Conservation (phyloP, 2,888 invertebrate genomes). For the Drosophila basisetae region DNA sequence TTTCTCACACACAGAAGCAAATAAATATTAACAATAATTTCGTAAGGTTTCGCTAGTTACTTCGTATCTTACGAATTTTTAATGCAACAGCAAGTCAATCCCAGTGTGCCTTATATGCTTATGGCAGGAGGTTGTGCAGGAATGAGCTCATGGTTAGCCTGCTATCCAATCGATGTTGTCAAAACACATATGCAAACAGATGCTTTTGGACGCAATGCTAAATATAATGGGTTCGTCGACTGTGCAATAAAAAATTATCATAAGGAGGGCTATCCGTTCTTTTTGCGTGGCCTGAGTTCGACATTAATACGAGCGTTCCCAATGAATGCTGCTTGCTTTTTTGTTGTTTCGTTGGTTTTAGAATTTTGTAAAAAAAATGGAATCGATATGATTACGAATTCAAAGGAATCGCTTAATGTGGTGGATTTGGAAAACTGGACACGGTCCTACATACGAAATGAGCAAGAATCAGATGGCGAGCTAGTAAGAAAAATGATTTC, state of each 20-base stretch:
- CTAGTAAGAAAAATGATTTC: slow-evolving; percentile 60
- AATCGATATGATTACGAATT: slow-evolving; percentile 45
- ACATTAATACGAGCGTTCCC: slow-evolving; percentile 95
- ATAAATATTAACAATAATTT: slow-evolving; percentile 2
- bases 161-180: slow-evolving; percentile 95
- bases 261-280: slow-evolving; percentile 89
- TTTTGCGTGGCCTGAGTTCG: slow-evolving; percentile 91
- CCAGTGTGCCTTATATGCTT: slow-evolving; percentile 89
- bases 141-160: slow-evolving; percentile 92
- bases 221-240: slow-evolving; percentile 90
- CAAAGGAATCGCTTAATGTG: slow-evolving; percentile 45
- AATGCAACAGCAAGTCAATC: slow-evolving; percentile 86
- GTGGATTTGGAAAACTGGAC: slow-evolving; percentile 58
- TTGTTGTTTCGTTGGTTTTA: slow-evolving; percentile 93
- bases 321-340: slow-evolving; percentile 96
- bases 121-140: slow-evolving; percentile 95
- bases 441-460: slow-evolving; percentile 28
- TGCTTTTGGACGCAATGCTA: slow-evolving; percentile 85
- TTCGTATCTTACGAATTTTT: slow-evolving; percentile 94
- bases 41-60: slow-evolving; percentile 90
- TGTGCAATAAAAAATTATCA: slow-evolving; percentile 90
- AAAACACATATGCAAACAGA: slow-evolving; percentile 95
- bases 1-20: neutral
- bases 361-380: slow-evolving; percentile 52
- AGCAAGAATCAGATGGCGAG: slow-evolving; percentile 43